Base-by-base conservation (phyloP, 2,888 invertebrate species). In the Drosophila subquinaria region DNA sequence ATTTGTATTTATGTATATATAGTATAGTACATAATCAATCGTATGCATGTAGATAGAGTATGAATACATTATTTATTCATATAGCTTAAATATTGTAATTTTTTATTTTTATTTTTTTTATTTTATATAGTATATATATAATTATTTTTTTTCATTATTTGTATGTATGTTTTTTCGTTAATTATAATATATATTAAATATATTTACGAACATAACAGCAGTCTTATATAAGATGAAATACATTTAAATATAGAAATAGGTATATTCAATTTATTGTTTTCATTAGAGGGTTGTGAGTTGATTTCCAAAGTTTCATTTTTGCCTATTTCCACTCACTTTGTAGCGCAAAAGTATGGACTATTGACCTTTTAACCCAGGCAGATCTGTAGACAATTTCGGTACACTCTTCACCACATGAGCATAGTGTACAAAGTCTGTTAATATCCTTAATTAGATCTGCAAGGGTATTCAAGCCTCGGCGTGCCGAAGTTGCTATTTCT, bases 201-300 rank as follows among this genome's bases (percentile, higher is more conserved):
- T 91, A 91, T 91, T 91, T 92, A 92, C 91, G 92, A 92, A 92
- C 92, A 91, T 92, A 92, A 92, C 91, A 92, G 92, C 93, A 92
- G 92, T 92, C 93, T 92, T 92, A 92, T 92, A 90, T 91, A 92
- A 91, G 91, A 92, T 92, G 90, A 91, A 90, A 91, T 91, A 88
- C 89, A 80, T 76, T 76, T 68, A 82, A 73, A 73, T 79, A 81
- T 81, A 79, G 79, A 82, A 83, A 80, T 79, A 82, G 69, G 66
- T 80, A 88, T 82, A 74, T 79, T 80, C 76, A 77, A 71, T 77
- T 86, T 88, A 84, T 88, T 81, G 79, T 91, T 79, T 89, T 82
- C 77, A 85, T 81, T 87, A 81, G 80, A 88, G 87, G 78, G 86
- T 55, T 79, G 69, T 70, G 66, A 75, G 81, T 84, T 87, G 88